These are phyloP conservation scores for Stegodyphus dumicola DNA, from an alignment of 1,140 invertebrate species.

Conservation along the genomic window DNA sequence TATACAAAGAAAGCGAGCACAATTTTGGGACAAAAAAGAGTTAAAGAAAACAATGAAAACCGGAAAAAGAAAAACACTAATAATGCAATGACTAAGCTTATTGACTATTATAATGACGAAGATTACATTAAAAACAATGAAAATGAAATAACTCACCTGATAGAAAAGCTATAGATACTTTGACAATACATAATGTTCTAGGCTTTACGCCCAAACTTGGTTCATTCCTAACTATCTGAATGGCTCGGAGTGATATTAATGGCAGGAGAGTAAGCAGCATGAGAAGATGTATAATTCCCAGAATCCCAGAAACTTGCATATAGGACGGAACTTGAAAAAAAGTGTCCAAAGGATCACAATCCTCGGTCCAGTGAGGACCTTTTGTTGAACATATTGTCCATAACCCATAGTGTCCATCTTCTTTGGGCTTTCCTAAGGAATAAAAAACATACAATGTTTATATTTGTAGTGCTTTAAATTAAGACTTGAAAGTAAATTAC, in stretches of 20 bases:
- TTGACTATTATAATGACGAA: no score
- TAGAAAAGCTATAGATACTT: constrained; percentile 22
- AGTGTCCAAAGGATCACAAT: constrained; percentile 61
- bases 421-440: constrained; percentile 48
- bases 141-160: constrained; percentile 18
- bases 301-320: constrained; percentile 20
- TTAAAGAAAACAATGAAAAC: no score
- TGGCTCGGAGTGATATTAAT: constrained; percentile 19
- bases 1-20: no score
- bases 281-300: constrained; percentile 32
- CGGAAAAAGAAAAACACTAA: no score
- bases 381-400: constrained; percentile 56
- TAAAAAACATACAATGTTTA: no score
- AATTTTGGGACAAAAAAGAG: no score
- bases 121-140: neutral
- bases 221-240: constrained; percentile 1
- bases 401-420: constrained; percentile 60
- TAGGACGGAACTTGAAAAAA: constrained; percentile 45
- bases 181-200: constrained; percentile 8
- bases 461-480: no score
- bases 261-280: constrained; percentile 13
- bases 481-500: no score
- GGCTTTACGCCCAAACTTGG: constrained; percentile 13
- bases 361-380: constrained; percentile 15
- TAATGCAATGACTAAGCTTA: no score